A percentile compares a stretch with the other conserved stretches of the same genome.
These are phyloP conservation scores for Cybosia mesomella DNA, from an alignment of 2,888 invertebrate species.

Conservation along the genomic window DNA sequence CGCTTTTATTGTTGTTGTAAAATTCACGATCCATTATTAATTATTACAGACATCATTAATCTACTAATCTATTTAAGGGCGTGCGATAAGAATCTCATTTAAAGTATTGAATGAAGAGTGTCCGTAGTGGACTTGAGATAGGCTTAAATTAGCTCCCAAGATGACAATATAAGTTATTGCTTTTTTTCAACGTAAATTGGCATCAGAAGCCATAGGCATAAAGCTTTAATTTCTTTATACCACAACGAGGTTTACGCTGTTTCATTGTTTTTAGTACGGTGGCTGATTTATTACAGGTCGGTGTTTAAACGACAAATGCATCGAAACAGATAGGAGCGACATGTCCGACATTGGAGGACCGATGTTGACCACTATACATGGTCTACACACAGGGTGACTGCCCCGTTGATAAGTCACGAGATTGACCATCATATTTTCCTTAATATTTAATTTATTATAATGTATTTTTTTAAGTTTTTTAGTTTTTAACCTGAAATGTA, in stretches of 20 bases:
- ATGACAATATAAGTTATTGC: conserved; percentile 42
- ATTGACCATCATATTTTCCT: conserved; percentile 49
- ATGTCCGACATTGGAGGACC: conserved; percentile 86
- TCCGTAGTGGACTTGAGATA: conserved; percentile 85
- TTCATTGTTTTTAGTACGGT: conserved; percentile 48
- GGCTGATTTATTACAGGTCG: conserved; percentile 87
- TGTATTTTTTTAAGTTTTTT: not conserved
- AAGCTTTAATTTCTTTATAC: conserved; percentile 29
- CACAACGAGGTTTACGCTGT: conserved; percentile 47
- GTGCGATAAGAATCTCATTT: conserved; percentile 87
- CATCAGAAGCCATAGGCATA: conserved; percentile 36
- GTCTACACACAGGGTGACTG: conserved; percentile 64
- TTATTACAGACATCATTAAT: conserved; percentile 87
- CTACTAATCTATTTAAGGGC: conserved; percentile 87
- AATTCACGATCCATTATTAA: conserved; percentile 87
- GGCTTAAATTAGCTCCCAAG: conserved; percentile 76
- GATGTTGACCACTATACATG: conserved; percentile 79
- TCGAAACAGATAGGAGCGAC: conserved; percentile 87
- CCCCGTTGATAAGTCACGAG: conserved; percentile 58
- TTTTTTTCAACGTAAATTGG: conserved; percentile 30
- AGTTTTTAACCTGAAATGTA: not conserved
- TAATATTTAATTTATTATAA: not conserved
- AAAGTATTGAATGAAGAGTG: conserved; percentile 87
- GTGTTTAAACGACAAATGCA: conserved; percentile 87
- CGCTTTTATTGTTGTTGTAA: conserved; percentile 86